These are phyloP conservation scores for Amiota mariae DNA, from an alignment of 2,888 invertebrate species.

Conservation along the genomic window DNA sequence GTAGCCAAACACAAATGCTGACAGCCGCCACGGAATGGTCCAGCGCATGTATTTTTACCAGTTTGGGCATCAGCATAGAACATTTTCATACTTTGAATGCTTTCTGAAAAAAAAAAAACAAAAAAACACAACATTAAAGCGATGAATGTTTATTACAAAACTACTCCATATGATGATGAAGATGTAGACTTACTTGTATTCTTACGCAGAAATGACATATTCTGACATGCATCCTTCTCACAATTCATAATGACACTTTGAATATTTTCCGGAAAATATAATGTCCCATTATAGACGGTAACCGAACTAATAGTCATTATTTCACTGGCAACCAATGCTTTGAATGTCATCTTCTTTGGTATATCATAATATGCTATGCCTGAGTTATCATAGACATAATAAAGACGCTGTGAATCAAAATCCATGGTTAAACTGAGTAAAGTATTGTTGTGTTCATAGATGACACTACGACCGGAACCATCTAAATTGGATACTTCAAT, in stretches of 20 bases:
- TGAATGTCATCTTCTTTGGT: conserved; percentile 63
- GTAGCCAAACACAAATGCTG: conserved; percentile 84
- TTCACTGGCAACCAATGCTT: conserved; percentile 65
- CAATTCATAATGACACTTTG: conserved; percentile 78
- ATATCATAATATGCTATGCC: conserved; percentile 79
- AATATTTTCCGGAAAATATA: conserved; percentile 82
- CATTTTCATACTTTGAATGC: conserved; percentile 80
- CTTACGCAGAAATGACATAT: conserved; percentile 75
- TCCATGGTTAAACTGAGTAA: conserved; percentile 79
- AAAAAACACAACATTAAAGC: not conserved
- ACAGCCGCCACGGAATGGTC: conserved; percentile 77
- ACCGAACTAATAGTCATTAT: conserved; percentile 76
- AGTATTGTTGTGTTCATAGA: conserved; percentile 62
- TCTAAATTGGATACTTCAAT: conserved; percentile 81
- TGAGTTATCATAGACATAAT: conserved; percentile 80
- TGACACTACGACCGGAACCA: conserved; percentile 75
- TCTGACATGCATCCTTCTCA: conserved; percentile 76
- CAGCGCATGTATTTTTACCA: conserved; percentile 77
- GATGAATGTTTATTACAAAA: too few species aligned
- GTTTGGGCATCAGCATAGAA: conserved; percentile 81
- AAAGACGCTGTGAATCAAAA: conserved; percentile 77
- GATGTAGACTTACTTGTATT: conserved; percentile 75
- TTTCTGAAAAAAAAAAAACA: conserved; percentile 76
- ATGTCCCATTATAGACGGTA: conserved; percentile 78
- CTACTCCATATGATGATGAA: not conserved